Evolutionary conservation across 1,140 invertebrate genomes (phyloP).

Genomic region (Campoletis sonorensis): DNA sequence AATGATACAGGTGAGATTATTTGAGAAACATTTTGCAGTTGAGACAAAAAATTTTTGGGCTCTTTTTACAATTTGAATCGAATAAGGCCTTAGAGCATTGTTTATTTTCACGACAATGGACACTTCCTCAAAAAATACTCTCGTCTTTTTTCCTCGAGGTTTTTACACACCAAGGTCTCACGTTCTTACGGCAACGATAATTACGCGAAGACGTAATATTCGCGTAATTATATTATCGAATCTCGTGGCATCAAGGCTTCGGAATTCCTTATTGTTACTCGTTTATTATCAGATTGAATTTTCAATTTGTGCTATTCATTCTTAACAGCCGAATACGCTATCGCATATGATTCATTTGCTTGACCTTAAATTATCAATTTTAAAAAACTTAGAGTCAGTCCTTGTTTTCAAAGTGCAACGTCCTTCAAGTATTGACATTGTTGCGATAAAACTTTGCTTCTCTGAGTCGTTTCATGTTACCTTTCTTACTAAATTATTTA

Average conservation of each 20-base stretch:
- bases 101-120: not conserved
- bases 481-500: too few relatives aligned
- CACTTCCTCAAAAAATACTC: not conserved
- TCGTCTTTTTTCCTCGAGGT: not conserved
- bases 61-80: not conserved
- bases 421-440: not conserved
- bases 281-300: constrained; percentile 3
- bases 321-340: not conserved
- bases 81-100: not conserved
- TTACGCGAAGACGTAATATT: not conserved
- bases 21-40: too few relatives aligned
- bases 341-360: not conserved
- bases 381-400: not conserved
- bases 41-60: too few relatives aligned
- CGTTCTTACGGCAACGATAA: constrained; percentile 3
- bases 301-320: not conserved
- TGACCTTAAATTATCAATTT: not conserved
- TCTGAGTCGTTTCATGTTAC: too few relatives aligned
- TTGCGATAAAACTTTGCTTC: too few relatives aligned
- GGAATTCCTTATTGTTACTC: not conserved
- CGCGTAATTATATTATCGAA: constrained; percentile 3
- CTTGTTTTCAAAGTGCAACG: not conserved
- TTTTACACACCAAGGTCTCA: not conserved
- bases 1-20: constrained; percentile 26
- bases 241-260: not conserved